phyloP scores from a whole-genome alignment of 2,888 invertebrate species.

The Actias luna region DNA sequence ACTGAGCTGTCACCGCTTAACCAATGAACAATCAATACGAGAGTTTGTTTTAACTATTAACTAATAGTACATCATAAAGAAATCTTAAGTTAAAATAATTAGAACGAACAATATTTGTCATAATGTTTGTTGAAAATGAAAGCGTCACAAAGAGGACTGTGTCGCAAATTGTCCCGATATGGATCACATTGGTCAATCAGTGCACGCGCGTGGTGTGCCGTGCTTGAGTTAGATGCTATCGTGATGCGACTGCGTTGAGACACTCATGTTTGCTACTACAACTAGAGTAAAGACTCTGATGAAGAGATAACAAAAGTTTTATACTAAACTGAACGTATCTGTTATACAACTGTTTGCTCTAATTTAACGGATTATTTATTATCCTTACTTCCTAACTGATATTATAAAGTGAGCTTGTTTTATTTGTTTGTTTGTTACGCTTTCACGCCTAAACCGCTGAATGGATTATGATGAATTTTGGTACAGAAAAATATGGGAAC shows the following conservation, averaged over 20 bases:
- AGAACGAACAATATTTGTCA: constrained; percentile 32
- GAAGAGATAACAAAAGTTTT: constrained; percentile 4
- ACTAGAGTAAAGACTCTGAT: constrained; percentile 6
- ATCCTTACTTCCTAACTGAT: neutral
- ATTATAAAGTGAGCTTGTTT: neutral
- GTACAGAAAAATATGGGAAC: too few species aligned
- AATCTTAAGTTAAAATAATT: constrained; percentile 9
- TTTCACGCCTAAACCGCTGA: too few species aligned
- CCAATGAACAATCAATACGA: neutral
- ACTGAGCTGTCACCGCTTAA: too few species aligned
- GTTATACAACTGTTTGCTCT: neutral
- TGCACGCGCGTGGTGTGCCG: constrained; percentile 30
- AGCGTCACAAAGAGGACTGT: constrained; percentile 39
- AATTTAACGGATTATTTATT: neutral
- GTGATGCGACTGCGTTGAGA: neutral
- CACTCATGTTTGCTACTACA: neutral
- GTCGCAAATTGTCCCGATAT: constrained; percentile 60
- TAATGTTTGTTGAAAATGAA: constrained; percentile 40
- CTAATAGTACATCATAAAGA: neutral
- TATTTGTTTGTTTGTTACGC: too few species aligned
- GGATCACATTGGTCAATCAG: constrained; percentile 55
- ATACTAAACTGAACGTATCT: neutral
- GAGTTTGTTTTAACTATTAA: neutral
- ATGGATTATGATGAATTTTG: too few species aligned
- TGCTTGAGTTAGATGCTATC: constrained; percentile 17